Conservation (phyloP, 2,113 vertebrate species). For the Oenanthe oenanthe region DNA sequence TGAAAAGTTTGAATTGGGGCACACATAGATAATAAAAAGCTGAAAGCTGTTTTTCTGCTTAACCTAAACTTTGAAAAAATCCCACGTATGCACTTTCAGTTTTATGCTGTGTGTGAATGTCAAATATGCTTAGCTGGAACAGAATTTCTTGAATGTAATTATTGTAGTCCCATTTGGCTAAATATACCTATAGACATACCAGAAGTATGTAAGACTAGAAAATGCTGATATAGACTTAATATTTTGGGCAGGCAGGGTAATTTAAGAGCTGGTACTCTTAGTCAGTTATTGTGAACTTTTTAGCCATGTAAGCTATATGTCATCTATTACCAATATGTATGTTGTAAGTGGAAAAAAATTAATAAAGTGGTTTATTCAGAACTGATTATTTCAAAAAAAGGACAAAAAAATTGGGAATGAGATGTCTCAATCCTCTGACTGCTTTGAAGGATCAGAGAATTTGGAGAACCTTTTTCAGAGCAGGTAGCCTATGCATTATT, state of each 20-base stretch:
- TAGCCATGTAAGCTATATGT: neutral
- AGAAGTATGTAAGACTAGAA: slow-evolving; percentile 3
- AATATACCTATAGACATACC: neutral
- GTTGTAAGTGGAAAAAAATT: neutral
- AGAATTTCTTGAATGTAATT: slow-evolving; percentile 45
- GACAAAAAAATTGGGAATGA: neutral
- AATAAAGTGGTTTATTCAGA: neutral
- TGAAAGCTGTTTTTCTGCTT: slow-evolving; percentile 45
- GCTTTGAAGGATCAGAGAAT: neutral
- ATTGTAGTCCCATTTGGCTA: neutral
- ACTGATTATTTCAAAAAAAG: neutral
- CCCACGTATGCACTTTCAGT: neutral
- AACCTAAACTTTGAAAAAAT: slow-evolving; percentile 13
- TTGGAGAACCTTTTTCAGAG: neutral
- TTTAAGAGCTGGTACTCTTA: neutral
- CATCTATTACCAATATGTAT: neutral
- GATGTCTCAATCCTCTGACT: neutral
- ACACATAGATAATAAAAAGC: neutral
- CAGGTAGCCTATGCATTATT: neutral
- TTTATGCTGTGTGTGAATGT: slow-evolving; percentile 26
- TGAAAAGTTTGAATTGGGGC: neutral
- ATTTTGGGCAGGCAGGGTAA: neutral
- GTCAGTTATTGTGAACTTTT: neutral
- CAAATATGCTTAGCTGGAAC: slow-evolving; percentile 49
- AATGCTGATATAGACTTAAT: neutral